Evolutionary conservation across 2,113 vertebrate genomes (phyloP), one percentile per base, ranked within the genome.

Genomic region (Takifugu bimaculatus): DNA sequence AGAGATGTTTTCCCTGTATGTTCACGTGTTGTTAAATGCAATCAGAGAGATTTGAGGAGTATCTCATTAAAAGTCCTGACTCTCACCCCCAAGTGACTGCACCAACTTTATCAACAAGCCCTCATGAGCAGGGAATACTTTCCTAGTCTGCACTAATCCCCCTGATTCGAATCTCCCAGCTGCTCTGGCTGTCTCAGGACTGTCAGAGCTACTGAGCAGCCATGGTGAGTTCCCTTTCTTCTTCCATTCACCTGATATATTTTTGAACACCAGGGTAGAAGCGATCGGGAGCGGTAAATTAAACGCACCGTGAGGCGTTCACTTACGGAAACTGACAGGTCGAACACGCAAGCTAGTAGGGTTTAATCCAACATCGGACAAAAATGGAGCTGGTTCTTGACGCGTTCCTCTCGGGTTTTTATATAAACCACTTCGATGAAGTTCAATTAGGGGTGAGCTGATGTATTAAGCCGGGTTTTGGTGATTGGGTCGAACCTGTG

Each of bases 121-220:
- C 43, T 13, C 12, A 13, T 47, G 56, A 14, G 49, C 13, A 3
- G 7, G 55, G 39, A 26, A 65, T 26, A 60, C 51, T 15, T 44
- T 14, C 60, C 26, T 63, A 63, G 64, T 26, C 59, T 62, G 68
- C 68, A 49, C 75, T 90, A 90, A 88, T 90, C 86, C 83, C 47
- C 60, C 67, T 79, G 64, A 72, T 58, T 85, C 68, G 63, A 29
- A n/a, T 63, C 63, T 25, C 57, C 72, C 78, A 79, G 72, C 75
- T 74, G 76, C 50, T 80, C 50, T 47, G 56, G 58, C 53, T 57
- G 35, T 60, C 50, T 6, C 60, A 44, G n/a, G 20, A 15, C 60
- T 29, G 58, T 27, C 68, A 65, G 47, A 39, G 13, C 10, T 6
- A 13, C 53, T 2, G 52, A 3, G 57, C 14, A 9, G 47, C 57